Evolutionary conservation across 2,888 invertebrate species (phyloP).

Genomic region (Metalampra italica): DNA sequence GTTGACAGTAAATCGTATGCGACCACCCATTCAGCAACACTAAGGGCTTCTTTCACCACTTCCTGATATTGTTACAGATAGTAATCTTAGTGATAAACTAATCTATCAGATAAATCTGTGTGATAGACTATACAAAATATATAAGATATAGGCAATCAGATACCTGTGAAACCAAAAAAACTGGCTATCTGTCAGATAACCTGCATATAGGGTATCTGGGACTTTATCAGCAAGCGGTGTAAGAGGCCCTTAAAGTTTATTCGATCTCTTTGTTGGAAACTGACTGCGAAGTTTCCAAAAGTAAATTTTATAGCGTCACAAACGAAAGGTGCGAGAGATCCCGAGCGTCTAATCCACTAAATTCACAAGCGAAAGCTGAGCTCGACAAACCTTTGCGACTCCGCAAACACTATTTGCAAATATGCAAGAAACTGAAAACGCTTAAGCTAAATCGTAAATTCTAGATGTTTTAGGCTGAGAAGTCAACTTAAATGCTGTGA

Average conservation of each 20-base stretch:
- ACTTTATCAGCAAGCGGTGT: no score
- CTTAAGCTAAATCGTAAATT: conserved; percentile 6
- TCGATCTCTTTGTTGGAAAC: not conserved
- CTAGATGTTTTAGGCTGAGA: no score
- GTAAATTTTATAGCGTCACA: conserved; percentile 1
- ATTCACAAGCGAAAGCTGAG: conserved; percentile 4
- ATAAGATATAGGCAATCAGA: no score
- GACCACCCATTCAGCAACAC: not conserved
- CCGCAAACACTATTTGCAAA: conserved; percentile 6
- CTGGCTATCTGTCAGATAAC: no score
- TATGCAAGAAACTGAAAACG: conserved; percentile 6
- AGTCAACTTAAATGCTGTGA: no score
- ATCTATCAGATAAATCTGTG: no score
- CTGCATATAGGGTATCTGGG: no score
- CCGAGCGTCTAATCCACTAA: not conserved
- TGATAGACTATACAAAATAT: no score
- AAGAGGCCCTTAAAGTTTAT: not conserved
- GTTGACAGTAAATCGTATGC: not conserved
- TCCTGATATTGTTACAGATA: no score
- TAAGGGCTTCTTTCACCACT: no score
- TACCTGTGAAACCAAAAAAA: no score
- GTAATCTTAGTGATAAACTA: no score
- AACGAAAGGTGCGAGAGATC: conserved; percentile 1
- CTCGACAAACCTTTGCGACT: conserved; percentile 1
- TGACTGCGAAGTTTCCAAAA: not conserved